Base-by-base conservation (phyloP, 2,113 vertebrate genomes). In the Kryptolebias marmoratus region DNA sequence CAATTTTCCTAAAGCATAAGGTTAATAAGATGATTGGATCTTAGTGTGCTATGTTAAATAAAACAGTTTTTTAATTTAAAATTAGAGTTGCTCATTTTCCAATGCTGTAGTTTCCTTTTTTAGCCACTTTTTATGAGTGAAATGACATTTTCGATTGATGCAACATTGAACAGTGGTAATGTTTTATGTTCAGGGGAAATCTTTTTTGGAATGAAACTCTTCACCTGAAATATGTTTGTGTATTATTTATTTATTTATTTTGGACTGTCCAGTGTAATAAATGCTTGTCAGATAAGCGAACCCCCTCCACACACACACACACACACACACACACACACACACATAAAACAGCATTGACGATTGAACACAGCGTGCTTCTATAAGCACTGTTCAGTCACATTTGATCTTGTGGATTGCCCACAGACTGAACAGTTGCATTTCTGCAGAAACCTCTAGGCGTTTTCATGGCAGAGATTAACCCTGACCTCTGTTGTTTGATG, bases 401-500 rank as follows among this genome's bases (percentile, higher is more conserved):
- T 50, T 71, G 70, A 61, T 68, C 30, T 58, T 11, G 65, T 66
- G 73, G 60, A 70, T 70, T 64, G 22, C 67, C 63, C 31, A 11
- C 68, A 54, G 57, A 71, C 75, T 73, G 62, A 66, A 68, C 74
- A 84, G 74, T 80, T 82, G 73, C 67, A 49, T 85, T 82, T 78
- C 22, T 60, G 71, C 60, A 27, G 65, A 79, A 74, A 81, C 75
- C 76, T 57, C 56, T 61, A 44, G 75, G 64, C 72, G 68, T 82
- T 75, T 72, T 77, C 77, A 44, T 47, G 58, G 82, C 75, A 58
- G 68, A 88, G 87, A 90, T 90, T 90, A 88, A 82, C 82, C 79
- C 79, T 62, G 78, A 84, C 79, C 81, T 78, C 68, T 7, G 67
- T 44, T 65, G 75, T 90, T 90, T 89, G 88, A 90, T 87, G 87